Base-by-base conservation (phyloP, 1,140 invertebrate species). In the Monochamus saltuarius region DNA sequence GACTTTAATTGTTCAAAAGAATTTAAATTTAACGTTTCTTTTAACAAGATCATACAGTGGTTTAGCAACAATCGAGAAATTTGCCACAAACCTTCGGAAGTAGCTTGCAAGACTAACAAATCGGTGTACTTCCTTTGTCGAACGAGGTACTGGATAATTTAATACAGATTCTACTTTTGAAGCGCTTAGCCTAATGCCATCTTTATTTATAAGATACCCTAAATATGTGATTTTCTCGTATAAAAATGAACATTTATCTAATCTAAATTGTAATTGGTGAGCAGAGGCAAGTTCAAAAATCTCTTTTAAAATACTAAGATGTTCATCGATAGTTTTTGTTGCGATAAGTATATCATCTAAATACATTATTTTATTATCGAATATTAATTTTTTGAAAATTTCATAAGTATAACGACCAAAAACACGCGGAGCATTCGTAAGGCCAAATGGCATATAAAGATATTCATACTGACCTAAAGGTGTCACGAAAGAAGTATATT, bases 391-490 rank as follows among this genome's bases (percentile, higher is more conserved):
- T 53, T 53, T 53, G 19, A 53, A 62, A 57, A n/a, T 35, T 45
- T 34, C 14, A 38, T 42, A 7, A 54, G 29, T 14, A 16, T 19
- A 17, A 46, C 43, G 29, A 45, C 49, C 36, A 59, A 51, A 43
- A 16, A 11, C 10, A 17, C 40, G 7, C 56, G 14, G 10, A 40
- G 46, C 34, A 19, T 57, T 53, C 40, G 57, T 51, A 17, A 73
- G 19, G 7, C 76, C 74, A 46, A 73, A 66, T 7, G 72, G 70
- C 62, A 73, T 68, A 40, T 64, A 22, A 4, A 65, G 14, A 56
- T 65, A 74, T 58, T 73, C 69, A 51, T 65, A 73, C n/a, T 74
- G 72, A n/a, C 64, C 66, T n/a, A 57, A 50, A 1, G 62, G 55
- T 13, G 69, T 70, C 8, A 61, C 54, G 55, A 73, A 74, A 4